Base-by-base conservation (phyloP, 2,113 vertebrate species). In the Acanthisitta chloris region DNA sequence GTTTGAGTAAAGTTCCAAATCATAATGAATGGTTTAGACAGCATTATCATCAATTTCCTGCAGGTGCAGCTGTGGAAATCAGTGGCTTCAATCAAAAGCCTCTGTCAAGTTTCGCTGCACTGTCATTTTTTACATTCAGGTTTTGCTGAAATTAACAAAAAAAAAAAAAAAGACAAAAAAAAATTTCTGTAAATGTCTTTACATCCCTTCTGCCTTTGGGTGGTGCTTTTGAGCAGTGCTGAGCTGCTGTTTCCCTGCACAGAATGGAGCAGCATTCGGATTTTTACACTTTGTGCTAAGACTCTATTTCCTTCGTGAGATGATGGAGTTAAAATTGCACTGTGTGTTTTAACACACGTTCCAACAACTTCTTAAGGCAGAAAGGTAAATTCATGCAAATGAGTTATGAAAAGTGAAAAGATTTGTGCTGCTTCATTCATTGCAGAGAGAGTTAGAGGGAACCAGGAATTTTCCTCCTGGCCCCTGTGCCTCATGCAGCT, bases 11-110 rank as follows among this genome's bases (percentile, higher is more conserved):
- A 99, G 98, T 98, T 98, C 97, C 96, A 97, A 97, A 97, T 96
- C 92, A 95, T 99, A 99, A 99, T 98, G 98, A 99, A 99, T 98
- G 98, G 98, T 98, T 99, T 98, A 98, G 98, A 98, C 98, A 98
- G 98, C 97, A 98, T 99, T 98, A 99, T 99, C 98, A 99, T 99
- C 98, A 98, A 98, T 99, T 99, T 99, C 98, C 98, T 97, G 97
- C 98, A 98, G 99, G 98, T 99, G 98, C 97, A 98, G 98, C 97
- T 96, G 95, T 96, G 97, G 98, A 98, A 98, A 99, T 99, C 99
- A 98, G 98, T 98, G 98, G 98, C 97, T 99, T 99, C 99, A 98
- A 98, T 99, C 98, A 99, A 98, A 99, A 98, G 97, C 97, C 96
- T 97, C 98, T 96, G 98, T 98, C 98, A 97, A 91, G 94, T 97